Conservation (phyloP, 2,888 invertebrate genomes). For the Dichetophora obliterata region DNA sequence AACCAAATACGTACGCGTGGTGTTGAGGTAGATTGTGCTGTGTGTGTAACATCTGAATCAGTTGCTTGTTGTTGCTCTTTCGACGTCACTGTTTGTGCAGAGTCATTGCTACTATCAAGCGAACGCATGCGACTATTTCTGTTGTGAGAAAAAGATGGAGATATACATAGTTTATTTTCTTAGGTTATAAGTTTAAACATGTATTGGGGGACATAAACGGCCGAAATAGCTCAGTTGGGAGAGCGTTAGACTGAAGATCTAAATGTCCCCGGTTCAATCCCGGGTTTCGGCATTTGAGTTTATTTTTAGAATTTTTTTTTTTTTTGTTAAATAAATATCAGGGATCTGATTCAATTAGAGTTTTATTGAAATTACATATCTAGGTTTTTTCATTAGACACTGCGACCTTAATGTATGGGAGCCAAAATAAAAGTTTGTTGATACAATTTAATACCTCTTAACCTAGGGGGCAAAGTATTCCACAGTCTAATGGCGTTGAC, state of each 20-base stretch:
- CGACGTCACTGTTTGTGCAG: background rate
- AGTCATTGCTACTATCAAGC: slow-evolving; percentile 58
- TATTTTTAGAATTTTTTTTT: slow-evolving; percentile 8
- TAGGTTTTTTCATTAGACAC: too few species aligned
- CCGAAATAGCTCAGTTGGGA: slow-evolving; percentile 59
- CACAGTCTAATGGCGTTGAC: too few species aligned
- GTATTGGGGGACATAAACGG: slow-evolving; percentile 6
- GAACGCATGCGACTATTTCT: slow-evolving; percentile 76
- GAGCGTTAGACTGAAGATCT: slow-evolving; percentile 58
- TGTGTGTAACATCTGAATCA: slow-evolving; percentile 9
- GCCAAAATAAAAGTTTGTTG: too few species aligned
- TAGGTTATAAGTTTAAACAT: too few species aligned
- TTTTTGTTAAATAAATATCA: too few species aligned
- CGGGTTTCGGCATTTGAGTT: slow-evolving; percentile 50
- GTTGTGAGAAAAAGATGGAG: slow-evolving; percentile 43
- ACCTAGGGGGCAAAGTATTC: too few species aligned
- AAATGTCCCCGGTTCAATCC: slow-evolving; percentile 56
- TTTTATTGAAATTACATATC: too few species aligned
- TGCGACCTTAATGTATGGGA: too few species aligned
- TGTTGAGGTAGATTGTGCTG: slow-evolving; percentile 53
- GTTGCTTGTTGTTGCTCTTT: slow-evolving; percentile 29
- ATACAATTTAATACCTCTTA: too few species aligned
- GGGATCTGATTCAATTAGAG: too few species aligned
- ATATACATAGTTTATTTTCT: background rate
- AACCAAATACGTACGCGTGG: slow-evolving; percentile 80